These are phyloP conservation scores for Nerophis lumbriciformis DNA, from an alignment of 2,113 vertebrate genomes.

Conservation along the genomic window DNA sequence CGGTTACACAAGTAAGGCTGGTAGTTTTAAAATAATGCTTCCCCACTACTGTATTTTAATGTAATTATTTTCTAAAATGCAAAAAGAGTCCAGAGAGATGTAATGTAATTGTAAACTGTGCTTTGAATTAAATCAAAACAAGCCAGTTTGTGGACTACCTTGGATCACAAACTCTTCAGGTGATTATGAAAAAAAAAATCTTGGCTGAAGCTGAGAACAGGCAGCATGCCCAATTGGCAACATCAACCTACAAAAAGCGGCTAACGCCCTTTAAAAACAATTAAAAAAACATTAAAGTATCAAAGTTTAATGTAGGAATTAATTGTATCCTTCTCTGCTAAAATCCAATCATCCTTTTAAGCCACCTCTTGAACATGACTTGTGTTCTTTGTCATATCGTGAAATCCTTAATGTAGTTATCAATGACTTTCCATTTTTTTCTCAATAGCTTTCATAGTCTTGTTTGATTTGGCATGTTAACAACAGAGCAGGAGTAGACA, in stretches of 20 bases:
- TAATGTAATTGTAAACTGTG: too few relatives aligned
- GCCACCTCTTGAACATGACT: constrained; percentile 11
- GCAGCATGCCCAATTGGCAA: constrained; percentile 55
- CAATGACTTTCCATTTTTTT: not conserved
- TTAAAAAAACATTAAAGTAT: constrained; percentile 45
- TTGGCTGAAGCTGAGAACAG: constrained; percentile 34
- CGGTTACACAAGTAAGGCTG: too few relatives aligned
- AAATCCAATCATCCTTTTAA: constrained; percentile 6
- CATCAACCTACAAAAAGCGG: constrained; percentile 6
- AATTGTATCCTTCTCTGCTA: constrained; percentile 19
- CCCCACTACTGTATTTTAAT: too few relatives aligned
- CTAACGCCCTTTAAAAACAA: constrained; percentile 9
- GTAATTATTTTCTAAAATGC: too few relatives aligned
- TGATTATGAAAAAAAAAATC: constrained; percentile 21
- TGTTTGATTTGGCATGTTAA: too few relatives aligned
- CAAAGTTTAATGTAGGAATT: constrained; percentile 16
- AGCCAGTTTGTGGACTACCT: not conserved
- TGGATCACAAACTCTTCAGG: constrained; percentile 21
- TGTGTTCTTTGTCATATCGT: constrained; percentile 3
- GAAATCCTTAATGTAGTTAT: not conserved
- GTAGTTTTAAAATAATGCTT: too few relatives aligned
- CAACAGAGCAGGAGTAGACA: too few relatives aligned
- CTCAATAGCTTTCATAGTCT: too few relatives aligned
- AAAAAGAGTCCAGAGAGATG: too few relatives aligned
- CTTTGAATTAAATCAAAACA: constrained; percentile 17